A percentile compares a stretch with the other conserved stretches of the same genome.
Evolutionary conservation across 2,113 vertebrate species (phyloP).

Genomic region (Oplegnathus fasciatus): DNA sequence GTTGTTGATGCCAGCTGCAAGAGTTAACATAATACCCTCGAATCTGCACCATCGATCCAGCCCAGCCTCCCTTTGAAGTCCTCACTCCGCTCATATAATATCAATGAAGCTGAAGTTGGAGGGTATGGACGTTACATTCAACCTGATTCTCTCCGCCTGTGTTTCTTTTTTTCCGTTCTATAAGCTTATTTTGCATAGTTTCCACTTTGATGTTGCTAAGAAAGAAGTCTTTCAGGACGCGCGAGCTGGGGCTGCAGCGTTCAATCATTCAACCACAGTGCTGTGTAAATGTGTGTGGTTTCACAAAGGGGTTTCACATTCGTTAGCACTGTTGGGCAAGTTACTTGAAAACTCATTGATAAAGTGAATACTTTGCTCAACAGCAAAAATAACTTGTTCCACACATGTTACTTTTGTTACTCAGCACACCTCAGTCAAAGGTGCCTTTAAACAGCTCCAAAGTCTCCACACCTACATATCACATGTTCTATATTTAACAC

Average conservation of each 20-base stretch:
- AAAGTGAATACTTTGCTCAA: neutral
- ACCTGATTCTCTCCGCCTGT: conserved; percentile 41
- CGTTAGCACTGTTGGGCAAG: neutral
- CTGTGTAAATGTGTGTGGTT: conserved; percentile 14
- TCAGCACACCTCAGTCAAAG: neutral
- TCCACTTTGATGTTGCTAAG: conserved; percentile 64
- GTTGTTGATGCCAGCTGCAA: conserved; percentile 46
- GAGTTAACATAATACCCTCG: conserved; percentile 57
- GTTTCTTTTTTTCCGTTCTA: conserved; percentile 21
- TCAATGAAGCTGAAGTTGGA: conserved; percentile 51
- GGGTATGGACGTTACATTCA: conserved; percentile 41
- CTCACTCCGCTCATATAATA: conserved; percentile 50
- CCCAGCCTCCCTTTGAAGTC: conserved; percentile 61
- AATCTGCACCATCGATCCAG: conserved; percentile 56
- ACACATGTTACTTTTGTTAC: neutral
- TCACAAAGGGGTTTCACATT: neutral
- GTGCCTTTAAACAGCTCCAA: neutral
- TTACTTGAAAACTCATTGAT: neutral
- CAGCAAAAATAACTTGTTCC: neutral
- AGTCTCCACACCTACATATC: neutral
- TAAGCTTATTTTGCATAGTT: conserved; percentile 63
- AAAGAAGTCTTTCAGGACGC: conserved; percentile 50
- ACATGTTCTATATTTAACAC: neutral
- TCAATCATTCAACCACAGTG: conserved; percentile 17
- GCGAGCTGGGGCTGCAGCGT: neutral